phyloP scores from a whole-genome alignment of 2,888 invertebrate species.

The Drosophila parthenogenetica region DNA sequence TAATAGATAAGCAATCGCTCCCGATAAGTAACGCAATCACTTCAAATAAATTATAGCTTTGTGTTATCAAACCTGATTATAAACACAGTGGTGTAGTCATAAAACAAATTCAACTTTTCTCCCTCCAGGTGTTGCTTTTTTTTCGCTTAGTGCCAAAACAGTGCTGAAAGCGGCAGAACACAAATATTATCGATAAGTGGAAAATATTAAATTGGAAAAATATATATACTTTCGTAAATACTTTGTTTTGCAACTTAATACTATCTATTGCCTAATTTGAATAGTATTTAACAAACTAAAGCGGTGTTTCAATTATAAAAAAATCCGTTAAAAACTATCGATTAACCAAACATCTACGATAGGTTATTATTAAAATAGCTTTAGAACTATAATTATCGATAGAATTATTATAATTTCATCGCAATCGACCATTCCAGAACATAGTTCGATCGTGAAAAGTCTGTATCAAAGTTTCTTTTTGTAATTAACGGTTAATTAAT shows the following conservation, averaged over 20 bases:
- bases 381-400: constrained; percentile 25
- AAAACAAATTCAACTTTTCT: constrained; percentile 21
- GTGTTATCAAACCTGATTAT: constrained; percentile 15
- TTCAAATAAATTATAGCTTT: constrained; percentile 21
- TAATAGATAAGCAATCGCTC: constrained; percentile 41
- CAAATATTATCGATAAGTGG: constrained; percentile 29
- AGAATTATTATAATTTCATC: neutral
- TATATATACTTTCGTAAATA: neutral
- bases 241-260: neutral
- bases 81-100: constrained; percentile 16
- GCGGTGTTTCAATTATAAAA: neutral
- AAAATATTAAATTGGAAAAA: too few species aligned
- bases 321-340: constrained; percentile 1
- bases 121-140: constrained; percentile 22
- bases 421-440: constrained; percentile 16
- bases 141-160: neutral
- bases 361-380: neutral
- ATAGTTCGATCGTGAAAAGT: constrained; percentile 9
- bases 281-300: neutral
- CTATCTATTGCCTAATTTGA: neutral
- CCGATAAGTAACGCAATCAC: constrained; percentile 25
- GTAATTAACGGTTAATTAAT: neutral
- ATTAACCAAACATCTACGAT: neutral
- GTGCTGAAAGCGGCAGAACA: constrained; percentile 33
- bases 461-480: neutral